phyloP scores from a whole-genome alignment of 2,888 invertebrate genomes.

The Sepioteuthis lessoniana region DNA sequence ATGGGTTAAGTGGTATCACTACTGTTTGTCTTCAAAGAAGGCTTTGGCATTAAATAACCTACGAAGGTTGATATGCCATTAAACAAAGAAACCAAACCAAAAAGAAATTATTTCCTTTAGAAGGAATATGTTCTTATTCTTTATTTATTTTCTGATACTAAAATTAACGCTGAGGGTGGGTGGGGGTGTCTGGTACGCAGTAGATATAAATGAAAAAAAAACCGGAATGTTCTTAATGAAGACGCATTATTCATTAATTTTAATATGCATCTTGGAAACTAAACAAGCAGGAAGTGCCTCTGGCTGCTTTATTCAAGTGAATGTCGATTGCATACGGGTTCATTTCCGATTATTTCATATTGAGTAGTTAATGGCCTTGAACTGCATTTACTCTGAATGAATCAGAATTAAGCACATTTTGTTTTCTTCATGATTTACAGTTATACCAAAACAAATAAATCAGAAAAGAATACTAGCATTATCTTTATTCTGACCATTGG shows the following conservation, averaged over 20 bases:
- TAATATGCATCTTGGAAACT: not conserved
- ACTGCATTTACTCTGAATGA: not conserved
- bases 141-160: too few relatives aligned
- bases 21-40: too few relatives aligned
- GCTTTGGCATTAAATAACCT: too few relatives aligned
- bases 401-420: not conserved
- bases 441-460: too few relatives aligned
- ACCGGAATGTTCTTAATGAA: not conserved
- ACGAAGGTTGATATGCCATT: too few relatives aligned
- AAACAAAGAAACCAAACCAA: too few relatives aligned
- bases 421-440: not conserved
- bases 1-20: too few relatives aligned
- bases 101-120: too few relatives aligned
- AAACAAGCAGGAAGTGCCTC: not conserved
- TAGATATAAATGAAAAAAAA: not conserved
- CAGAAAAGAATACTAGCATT: too few relatives aligned
- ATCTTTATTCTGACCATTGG: too few relatives aligned
- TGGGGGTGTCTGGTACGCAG: not conserved
- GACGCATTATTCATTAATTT: not conserved
- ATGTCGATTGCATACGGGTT: not conserved
- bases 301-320: not conserved
- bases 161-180: not conserved
- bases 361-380: not conserved
- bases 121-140: too few relatives aligned
- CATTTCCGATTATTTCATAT: constrained; percentile 6